Conservation (phyloP, 2,797 vertebrate species). For the Myripristis jacobus region DNA sequence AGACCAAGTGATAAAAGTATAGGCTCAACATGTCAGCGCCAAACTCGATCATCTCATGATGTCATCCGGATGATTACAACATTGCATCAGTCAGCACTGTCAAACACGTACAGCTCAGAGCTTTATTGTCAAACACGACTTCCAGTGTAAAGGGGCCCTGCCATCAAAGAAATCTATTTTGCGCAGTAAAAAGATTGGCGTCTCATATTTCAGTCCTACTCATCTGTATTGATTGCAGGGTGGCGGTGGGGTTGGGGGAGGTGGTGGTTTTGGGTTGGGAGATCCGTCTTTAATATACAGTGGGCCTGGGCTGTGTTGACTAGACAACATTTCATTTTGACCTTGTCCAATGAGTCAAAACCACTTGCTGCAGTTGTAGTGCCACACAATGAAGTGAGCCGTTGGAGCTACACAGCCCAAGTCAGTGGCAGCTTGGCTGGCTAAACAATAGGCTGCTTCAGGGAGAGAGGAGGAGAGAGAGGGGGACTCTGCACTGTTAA, state of each 20-base stretch:
- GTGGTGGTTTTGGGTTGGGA: constrained; percentile 16
- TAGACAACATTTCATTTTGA: constrained; percentile 51
- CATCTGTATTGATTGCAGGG: constrained; percentile 4
- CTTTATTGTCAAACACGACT: constrained; percentile 34
- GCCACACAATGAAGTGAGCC: constrained; percentile 33
- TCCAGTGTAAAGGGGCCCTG: neutral
- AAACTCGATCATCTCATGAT: constrained; percentile 21
- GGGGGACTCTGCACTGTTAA: constrained; percentile 47
- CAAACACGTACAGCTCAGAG: neutral
- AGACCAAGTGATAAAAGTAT: constrained; percentile 33
- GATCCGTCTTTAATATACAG: constrained; percentile 22
- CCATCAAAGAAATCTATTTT: constrained; percentile 14
- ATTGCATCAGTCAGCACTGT: constrained; percentile 30
- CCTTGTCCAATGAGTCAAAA: constrained; percentile 40
- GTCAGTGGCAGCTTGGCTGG: constrained; percentile 40
- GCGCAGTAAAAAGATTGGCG: neutral
- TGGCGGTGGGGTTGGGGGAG: too few relatives aligned
- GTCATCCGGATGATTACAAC: constrained; percentile 25
- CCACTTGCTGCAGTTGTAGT: constrained; percentile 29
- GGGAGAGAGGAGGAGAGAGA: constrained; percentile 8
- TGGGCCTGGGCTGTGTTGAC: constrained; percentile 30
- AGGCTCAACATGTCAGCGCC: constrained; percentile 21
- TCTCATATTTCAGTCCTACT: constrained; percentile 13
- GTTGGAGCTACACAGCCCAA: constrained; percentile 32
- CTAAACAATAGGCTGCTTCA: constrained; percentile 30